Evolutionary conservation across 1,140 invertebrate genomes (phyloP), one percentile per base, ranked within the genome.

Genomic region (Nephotettix cincticeps): DNA sequence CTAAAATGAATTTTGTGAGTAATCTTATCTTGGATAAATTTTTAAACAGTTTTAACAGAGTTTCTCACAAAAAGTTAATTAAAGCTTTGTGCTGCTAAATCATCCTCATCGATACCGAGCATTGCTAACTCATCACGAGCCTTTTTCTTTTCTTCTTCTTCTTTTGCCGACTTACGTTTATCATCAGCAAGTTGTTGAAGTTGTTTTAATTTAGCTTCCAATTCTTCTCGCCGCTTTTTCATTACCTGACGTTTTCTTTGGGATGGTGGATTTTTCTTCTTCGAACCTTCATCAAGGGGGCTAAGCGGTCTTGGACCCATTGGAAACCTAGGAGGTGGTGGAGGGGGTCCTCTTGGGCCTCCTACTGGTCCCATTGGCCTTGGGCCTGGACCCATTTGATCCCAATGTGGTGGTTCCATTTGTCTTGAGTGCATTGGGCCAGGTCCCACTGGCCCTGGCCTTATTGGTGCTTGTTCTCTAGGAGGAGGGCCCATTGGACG

Each of bases 51-150:
- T n/a, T n/a, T n/a, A n/a, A n/a, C n/a, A n/a, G n/a, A n/a, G n/a
- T n/a, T n/a, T n/a, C n/a, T n/a, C n/a, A n/a, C n/a, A n/a, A n/a
- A n/a, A n/a, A n/a, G n/a, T 36, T 36, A 36, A 36, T 36, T 36
- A 6, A 36, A 14, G 4, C 14, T 36, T 36, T 86, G 84, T 68
- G 88, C 87, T 11, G 87, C 88, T 75, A 89, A 85, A 78, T 90
- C 89, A 61, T 86, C 85, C 0, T 86, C 88, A 76, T 89, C 88
- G 32, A 90, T 89, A 1, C 89, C 89, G 30, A 90, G 80, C 85
- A 90, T 84, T 1, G 88, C 89, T 66, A 90, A 77, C 72, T 90
- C 88, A 47, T 90, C 88, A 69, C 87, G 76, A 56, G 88, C 85
- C 63, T 84, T 84, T 74, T 85, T 81, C 63, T 70, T 72, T 23